Conservation (phyloP, 2,113 vertebrate species). For the Stomatorhinus ivindoensis region DNA sequence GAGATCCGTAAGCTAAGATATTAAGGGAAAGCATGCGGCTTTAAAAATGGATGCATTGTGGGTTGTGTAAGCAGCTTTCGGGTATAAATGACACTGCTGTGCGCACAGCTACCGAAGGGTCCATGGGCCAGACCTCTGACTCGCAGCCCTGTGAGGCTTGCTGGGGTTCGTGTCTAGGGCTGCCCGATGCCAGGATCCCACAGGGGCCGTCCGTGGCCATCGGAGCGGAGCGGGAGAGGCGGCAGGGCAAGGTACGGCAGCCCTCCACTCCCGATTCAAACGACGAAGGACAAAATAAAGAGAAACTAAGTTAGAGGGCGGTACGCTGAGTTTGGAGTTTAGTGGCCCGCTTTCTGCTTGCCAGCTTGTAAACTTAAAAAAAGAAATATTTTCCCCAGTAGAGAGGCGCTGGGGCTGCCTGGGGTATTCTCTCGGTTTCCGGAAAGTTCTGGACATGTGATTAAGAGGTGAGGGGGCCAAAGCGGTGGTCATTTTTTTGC, state of each 20-base stretch:
- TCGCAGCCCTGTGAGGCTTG: not conserved
- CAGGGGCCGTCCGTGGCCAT: not conserved
- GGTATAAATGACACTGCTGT: not conserved
- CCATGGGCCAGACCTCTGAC: not conserved
- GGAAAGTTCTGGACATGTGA: not conserved
- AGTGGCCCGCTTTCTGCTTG: not conserved
- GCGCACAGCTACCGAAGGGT: not conserved
- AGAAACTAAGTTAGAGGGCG: not conserved
- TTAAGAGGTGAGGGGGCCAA: not conserved
- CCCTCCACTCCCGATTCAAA: not conserved
- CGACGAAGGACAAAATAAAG: not conserved
- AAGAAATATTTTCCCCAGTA: not conserved
- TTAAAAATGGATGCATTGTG: conserved; percentile 15
- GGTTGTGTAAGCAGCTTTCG: not conserved
- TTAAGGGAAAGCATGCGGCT: not conserved
- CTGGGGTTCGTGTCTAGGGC: not conserved
- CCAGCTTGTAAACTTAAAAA: not conserved
- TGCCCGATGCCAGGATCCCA: conserved; percentile 11
- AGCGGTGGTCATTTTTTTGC: not conserved
- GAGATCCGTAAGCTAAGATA: not conserved
- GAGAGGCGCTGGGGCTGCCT: not conserved
- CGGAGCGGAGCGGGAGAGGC: not conserved
- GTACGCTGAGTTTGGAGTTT: not conserved
- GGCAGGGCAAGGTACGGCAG: not conserved
- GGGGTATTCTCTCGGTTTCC: not conserved